Evolutionary conservation across 2,797 vertebrate species (phyloP), one percentile per base, ranked within the genome.

Genomic region (Spinibarbus caldwelli): DNA sequence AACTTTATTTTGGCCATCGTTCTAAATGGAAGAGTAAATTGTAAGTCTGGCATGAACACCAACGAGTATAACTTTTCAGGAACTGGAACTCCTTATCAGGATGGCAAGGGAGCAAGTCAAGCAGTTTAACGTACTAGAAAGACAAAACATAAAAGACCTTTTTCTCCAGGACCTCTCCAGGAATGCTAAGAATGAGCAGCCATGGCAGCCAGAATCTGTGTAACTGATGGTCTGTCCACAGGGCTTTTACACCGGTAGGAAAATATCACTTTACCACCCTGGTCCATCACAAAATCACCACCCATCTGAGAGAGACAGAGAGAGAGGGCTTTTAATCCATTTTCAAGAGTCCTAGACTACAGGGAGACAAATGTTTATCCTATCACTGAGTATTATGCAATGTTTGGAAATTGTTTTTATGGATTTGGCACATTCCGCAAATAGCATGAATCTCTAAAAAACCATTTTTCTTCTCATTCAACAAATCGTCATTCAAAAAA

Each of bases 221-320:
- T 2, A 80, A 91, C n/a, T 0, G 78, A 62, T 0, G 91, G 93
- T 31, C 94, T 64, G 91, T 95, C 93, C 86, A 91, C 41, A 0
- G 95, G 93, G 75, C 1, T 91, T 83, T 89, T 90, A 84, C 84
- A 91, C 1, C 87, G 91, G 59, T 94, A 93, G 59, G 80, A 92
- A 0, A 93, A 86, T 57, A 94, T 82, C n/a, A 95, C 93, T 80
- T 83, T 91, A 47, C 94, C 94, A 2, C 45, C 76, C 21, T 92
- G 86, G 38, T 94, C 91, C 89, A 96, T 88, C 79, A 95, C 4
- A 83, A 95, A 94, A 90, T 95, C 89, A 0, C 95, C 95, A 57
- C 94, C 95, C 93, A 96, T 77, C 95, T 95, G 89, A 23, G 86
- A 87, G 75, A 15, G 26, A 64, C 19, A 85, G 59, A 73, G 73